Base-by-base conservation (phyloP, 1,140 invertebrate species). In the Sitophilus oryzae region DNA sequence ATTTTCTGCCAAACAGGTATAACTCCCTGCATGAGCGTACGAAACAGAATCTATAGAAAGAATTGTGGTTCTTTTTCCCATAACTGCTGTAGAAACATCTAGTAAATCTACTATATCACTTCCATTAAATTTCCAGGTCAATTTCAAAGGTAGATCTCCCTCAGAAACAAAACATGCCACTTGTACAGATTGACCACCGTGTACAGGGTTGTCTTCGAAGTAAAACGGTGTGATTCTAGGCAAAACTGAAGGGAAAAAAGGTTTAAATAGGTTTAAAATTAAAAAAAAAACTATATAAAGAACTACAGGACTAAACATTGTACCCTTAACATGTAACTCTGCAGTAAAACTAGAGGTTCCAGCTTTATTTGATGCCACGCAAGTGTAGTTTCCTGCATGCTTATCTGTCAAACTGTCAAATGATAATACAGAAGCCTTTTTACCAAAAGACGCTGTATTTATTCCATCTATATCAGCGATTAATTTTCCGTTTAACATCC, bases 351-450 rank as follows among this genome's bases (percentile, higher is more conserved):
- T 82, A 41, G 78, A 78, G 58, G 73, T 72, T 52, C 83, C 85
- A 58, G 82, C 85, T 18, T 87, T 36, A 79, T 89, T 89, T 46
- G 78, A 77, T 59, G 83, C 86, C 36, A 79, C 78, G 72, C 84
- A 87, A 56, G 80, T 81, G 69, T 84, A 86, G 56, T 81, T 76
- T 30, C 84, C 84, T 16, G 75, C 89, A 91, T 36, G 87, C 86
- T 79, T 77, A 47, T 85, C 83, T 15, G 16, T 55, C 11, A 55
- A 40, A 10, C 82, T 80, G 54, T 86, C 82, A 56, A 93, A 91
- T 16, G 81, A 82, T 51, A 95, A 72, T 61, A 89, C 76, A 52
- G 80, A 83, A 53, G 82, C 82, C 63, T 82, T 80, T 58, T 81
- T 79, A 36, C 86, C 84, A 60, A 85, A 69, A 69, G 79, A 82